Base-by-base conservation (phyloP, 2,797 vertebrate species). In the Dicrostonyx torquatus region DNA sequence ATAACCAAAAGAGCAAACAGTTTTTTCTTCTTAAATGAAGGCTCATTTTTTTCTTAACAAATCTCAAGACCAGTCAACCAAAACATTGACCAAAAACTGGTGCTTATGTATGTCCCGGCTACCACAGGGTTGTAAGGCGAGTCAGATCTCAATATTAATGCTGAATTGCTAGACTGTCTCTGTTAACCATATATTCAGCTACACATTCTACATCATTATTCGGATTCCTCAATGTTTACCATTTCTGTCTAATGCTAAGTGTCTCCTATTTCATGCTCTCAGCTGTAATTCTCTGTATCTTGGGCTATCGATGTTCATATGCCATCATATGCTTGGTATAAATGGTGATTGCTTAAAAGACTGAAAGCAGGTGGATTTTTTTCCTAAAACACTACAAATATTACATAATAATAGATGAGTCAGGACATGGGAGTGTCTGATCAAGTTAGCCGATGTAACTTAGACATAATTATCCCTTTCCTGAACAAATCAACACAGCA, bases 1-100 rank as follows among this genome's bases (percentile, higher is more conserved):
- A 97, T 68, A 98, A 97, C 34, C 87, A 98, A 98, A 94, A 83
- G 66, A 94, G 15, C 1, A 98, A 95, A 85, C 80, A 95, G 13
- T 2, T 96, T 96, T 98, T 93, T 97, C 85, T 95, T 94, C 45
- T 73, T 95, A 66, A 93, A 91, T 83, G 87, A 94, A 87, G 88
- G 78, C 26, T 95, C 34, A 50, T 96, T 76, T 96, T 97, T 58
- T 90, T 14, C n/a, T 48, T 40, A 53, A 85, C 34, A 94, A 93
- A 95, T 94, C 79, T 85, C 89, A 94, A 43, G 68, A 24, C 64
- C 7, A 75, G 77, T 50, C 87, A 91, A 53, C 13, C 87, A 95
- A 94, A 86, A 6, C 11, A 91, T 29, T 64, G 73, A 70, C 73
- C 73, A 50, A 50, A 82, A 53, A 64, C 34, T 29, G 15, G 48